These are phyloP conservation scores for Channa maculata DNA, from an alignment of 2,113 vertebrate genomes.

Conservation along the genomic window DNA sequence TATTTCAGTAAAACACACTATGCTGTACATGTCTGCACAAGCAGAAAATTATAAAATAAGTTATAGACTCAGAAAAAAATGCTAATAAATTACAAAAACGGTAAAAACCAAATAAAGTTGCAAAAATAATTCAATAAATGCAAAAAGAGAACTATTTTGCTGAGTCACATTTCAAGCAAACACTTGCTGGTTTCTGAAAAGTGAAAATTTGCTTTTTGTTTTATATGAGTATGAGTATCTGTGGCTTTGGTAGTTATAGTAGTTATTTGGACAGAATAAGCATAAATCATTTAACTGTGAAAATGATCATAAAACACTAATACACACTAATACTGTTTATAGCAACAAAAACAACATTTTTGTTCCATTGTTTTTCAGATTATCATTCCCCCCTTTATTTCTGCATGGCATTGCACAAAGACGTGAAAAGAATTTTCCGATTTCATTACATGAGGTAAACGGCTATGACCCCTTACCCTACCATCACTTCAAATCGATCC, in stretches of 20 bases:
- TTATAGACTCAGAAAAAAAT: not conserved
- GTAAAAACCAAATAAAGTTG: not conserved
- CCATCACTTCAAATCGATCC: slow-evolving; percentile 8
- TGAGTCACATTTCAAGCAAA: not conserved
- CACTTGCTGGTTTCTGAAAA: not conserved
- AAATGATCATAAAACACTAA: not conserved
- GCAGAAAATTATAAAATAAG: not conserved
- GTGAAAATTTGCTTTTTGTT: not conserved
- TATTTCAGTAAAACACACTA: not conserved
- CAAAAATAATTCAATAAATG: not conserved
- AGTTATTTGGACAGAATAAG: too few species aligned
- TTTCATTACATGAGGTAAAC: not conserved
- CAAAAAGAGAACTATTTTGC: not conserved
- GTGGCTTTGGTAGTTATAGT: too few species aligned
- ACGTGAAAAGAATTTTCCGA: not conserved
- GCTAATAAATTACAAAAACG: too few species aligned
- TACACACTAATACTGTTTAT: not conserved
- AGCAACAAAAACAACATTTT: not conserved
- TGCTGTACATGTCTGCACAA: not conserved
- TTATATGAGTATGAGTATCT: not conserved
- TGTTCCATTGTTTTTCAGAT: too few species aligned
- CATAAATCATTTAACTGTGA: not conserved
- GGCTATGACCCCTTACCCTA: not conserved
- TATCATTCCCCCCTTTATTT: slow-evolving; percentile 1
- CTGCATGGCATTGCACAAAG: not conserved